These are phyloP conservation scores for Indicator maculatus DNA, from an alignment of 2,113 vertebrate genomes.

Conservation along the genomic window DNA sequence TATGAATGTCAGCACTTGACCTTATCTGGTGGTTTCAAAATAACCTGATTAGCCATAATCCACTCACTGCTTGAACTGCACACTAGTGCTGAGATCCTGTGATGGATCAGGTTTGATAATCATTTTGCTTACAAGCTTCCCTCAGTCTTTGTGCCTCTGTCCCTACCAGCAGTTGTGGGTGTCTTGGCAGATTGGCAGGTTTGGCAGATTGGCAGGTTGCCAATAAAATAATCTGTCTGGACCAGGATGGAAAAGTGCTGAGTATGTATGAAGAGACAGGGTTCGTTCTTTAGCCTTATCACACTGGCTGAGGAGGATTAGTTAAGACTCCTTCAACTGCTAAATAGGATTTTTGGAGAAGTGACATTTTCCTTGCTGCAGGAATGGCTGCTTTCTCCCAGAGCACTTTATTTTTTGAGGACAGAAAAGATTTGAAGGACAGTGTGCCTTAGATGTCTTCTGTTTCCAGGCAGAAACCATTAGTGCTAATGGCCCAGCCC, in stretches of 20 bases:
- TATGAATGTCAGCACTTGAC: background rate
- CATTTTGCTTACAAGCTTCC: background rate
- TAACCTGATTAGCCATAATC: background rate
- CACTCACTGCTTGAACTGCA: background rate
- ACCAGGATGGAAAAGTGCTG: background rate
- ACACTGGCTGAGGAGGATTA: background rate
- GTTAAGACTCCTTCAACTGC: background rate
- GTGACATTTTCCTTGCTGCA: background rate
- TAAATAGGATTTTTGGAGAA: background rate
- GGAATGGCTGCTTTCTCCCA: background rate
- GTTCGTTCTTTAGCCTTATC: background rate
- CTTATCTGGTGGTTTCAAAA: background rate
- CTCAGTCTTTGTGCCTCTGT: background rate
- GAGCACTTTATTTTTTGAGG: background rate
- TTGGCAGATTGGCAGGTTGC: background rate
- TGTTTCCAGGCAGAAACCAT: background rate
- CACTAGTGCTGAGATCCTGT: background rate
- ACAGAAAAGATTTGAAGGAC: background rate
- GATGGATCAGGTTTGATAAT: background rate
- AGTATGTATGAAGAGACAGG: rapidly evolving
- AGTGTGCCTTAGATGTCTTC: background rate
- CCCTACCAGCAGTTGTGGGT: rapidly evolving
- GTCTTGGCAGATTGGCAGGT: background rate
- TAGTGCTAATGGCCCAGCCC: background rate
- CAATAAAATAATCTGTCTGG: no score